phyloP scores from a whole-genome alignment of 2,797 vertebrate genomes.

The Argyrosomus regius region DNA sequence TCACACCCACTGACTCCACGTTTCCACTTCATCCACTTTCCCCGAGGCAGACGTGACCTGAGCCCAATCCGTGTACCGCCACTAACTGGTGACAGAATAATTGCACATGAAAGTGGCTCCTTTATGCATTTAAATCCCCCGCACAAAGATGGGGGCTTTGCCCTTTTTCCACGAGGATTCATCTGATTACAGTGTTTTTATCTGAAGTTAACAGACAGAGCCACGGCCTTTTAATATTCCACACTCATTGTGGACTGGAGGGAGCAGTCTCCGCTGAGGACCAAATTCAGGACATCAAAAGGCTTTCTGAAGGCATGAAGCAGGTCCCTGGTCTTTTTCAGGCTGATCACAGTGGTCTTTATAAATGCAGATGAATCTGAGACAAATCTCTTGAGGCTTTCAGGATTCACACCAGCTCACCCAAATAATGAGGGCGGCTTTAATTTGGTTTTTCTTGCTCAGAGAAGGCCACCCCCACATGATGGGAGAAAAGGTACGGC shows the following conservation, averaged over 20 bases:
- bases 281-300: constrained; percentile 42
- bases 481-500: background rate
- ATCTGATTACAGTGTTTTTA: constrained; percentile 52
- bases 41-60: constrained; percentile 22
- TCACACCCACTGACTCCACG: constrained; percentile 36
- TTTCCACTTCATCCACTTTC: constrained; percentile 26
- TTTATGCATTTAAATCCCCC: constrained; percentile 38
- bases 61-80: background rate
- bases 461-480: background rate
- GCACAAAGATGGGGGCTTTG: background rate
- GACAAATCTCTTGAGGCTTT: constrained; percentile 31
- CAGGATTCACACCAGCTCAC: constrained; percentile 20
- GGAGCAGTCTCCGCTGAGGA: constrained; percentile 13
- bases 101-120: constrained; percentile 44
- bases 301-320: constrained; percentile 24
- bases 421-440: constrained; percentile 19
- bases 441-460: constrained; percentile 13
- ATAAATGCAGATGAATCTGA: constrained; percentile 44
- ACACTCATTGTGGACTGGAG: constrained; percentile 38
- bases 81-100: constrained; percentile 41
- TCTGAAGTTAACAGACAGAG: constrained; percentile 54
- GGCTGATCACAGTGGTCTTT: constrained; percentile 33
- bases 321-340: constrained; percentile 45
- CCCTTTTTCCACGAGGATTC: constrained; percentile 47
- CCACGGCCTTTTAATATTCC: constrained; percentile 53